Percentiles rank a stretch among this genome's conserved stretches.
Evolutionary conservation across 2,888 invertebrate genomes (phyloP).

Genomic region (Drosophila cognata): DNA sequence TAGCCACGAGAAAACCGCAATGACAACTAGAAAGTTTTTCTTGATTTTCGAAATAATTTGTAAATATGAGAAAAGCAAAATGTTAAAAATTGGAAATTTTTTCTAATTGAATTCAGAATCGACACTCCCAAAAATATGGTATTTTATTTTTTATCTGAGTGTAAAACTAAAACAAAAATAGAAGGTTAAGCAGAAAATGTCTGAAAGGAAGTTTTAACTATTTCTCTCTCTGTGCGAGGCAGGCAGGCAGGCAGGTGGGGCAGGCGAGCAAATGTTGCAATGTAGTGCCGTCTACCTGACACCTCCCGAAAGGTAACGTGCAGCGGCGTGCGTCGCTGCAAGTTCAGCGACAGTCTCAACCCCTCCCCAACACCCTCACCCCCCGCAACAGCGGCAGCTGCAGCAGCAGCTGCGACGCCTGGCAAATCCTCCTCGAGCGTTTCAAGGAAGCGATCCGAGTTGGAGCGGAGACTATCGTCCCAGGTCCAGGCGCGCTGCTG

Average conservation of each 20-base stretch:
- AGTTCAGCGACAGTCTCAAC: slow-evolving; percentile 47
- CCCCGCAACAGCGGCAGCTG: slow-evolving; percentile 7
- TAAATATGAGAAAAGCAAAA: background rate
- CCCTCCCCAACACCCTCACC: slow-evolving; percentile 17
- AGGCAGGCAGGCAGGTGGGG: slow-evolving; percentile 2
- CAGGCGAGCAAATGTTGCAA: slow-evolving; percentile 7
- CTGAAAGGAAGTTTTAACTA: background rate
- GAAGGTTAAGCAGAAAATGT: background rate
- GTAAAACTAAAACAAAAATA: background rate
- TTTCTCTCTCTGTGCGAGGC: slow-evolving; percentile 14
- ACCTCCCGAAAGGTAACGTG: slow-evolving; percentile 66
- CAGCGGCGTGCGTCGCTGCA: slow-evolving; percentile 65
- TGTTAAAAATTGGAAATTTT: background rate
- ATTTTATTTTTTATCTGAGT: background rate
- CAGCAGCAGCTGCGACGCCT: slow-evolving; percentile 20
- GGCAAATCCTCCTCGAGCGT: slow-evolving; percentile 82
- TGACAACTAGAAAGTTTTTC: background rate
- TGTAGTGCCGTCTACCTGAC: slow-evolving; percentile 57
- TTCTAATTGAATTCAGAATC: no score
- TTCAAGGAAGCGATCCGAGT: slow-evolving; percentile 84
- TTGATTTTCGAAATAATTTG: background rate
- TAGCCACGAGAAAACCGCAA: background rate
- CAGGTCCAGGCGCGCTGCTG: slow-evolving; percentile 82
- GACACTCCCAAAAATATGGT: no score
- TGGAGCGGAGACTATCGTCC: slow-evolving; percentile 84